phyloP scores from a whole-genome alignment of 2,113 vertebrate genomes.

The Shinisaurus crocodilurus region DNA sequence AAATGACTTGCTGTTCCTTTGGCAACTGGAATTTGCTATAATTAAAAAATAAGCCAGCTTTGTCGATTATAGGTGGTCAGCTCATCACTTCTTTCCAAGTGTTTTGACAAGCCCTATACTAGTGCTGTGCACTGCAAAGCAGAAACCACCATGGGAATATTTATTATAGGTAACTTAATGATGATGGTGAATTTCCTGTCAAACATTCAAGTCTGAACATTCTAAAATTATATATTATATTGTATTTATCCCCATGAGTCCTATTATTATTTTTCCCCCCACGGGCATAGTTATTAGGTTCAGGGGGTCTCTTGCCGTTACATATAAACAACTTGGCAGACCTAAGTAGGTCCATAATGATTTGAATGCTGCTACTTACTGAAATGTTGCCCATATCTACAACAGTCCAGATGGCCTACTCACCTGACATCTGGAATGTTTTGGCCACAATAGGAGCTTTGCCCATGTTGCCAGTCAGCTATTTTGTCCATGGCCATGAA shows the following conservation, averaged over 20 bases:
- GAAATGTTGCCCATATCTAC: background rate
- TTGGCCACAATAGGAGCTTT: background rate
- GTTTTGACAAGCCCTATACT: background rate
- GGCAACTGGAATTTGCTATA: background rate
- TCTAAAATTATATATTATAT: background rate
- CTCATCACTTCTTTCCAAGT: background rate
- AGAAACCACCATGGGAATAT: conserved; percentile 3
- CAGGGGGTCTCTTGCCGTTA: background rate
- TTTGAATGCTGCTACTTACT: background rate
- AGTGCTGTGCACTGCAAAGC: background rate
- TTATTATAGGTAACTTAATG: background rate
- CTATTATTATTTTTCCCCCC: background rate
- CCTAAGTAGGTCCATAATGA: conserved; percentile 4
- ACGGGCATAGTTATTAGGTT: background rate
- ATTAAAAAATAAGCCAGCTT: conserved; percentile 1
- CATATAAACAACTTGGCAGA: background rate
- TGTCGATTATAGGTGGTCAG: background rate
- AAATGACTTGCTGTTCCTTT: background rate
- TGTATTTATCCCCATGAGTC: background rate
- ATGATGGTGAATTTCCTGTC: background rate
- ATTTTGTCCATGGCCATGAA: background rate
- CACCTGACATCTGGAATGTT: background rate
- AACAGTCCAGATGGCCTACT: too few species aligned
- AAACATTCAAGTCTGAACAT: background rate
- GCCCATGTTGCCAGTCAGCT: background rate